Evolutionary conservation across 2,113 vertebrate genomes (phyloP), one percentile per base, ranked within the genome.

Genomic region (Trichechus manatus): DNA sequence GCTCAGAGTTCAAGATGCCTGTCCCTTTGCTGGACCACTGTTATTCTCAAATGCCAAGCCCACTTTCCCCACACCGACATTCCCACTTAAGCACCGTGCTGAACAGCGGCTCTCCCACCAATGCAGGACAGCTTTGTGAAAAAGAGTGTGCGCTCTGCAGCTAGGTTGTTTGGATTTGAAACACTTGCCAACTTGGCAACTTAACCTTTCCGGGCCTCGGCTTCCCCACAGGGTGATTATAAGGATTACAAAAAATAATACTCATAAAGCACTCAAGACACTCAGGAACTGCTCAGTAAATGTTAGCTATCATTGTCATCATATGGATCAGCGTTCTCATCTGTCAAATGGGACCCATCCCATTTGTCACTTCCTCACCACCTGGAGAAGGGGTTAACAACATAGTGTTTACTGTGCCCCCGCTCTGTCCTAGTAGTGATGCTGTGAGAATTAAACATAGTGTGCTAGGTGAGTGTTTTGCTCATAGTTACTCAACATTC

Each of bases 251-350:
- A 77, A 83, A 11, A 50, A 0, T 3, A 2, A 27, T 15, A n/a
- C 10, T 25, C 13, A 9, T 0, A 1, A 1, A 78, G 23, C 23
- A n/a, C 53, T 33, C 1, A 6, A 70, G 0, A 5, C 3, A 29
- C 15, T 0, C 5, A 3, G 79, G n/a, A 31, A 11, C 31, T 1
- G 11, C 64, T 20, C 2, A 0, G 1, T 2, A n/a, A 27, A 61
- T 0, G 6, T 23, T 2, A 31, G 53, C 7, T 6, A 1, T 6
- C 1, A 15, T 8, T 1, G 17, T n/a, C 61, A 47, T 36, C 0
- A 0, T 8, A 3, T 0, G 47, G 63, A 25, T 23, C 22, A 6
- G 9, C 23, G 3, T 19, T n/a, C 14, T 47, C 68, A 64, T 87
- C 23, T 20, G 44, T 20, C 11, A 64, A 72, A 64, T 0, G 50